Evolutionary conservation across 2,797 vertebrate genomes (phyloP), one percentile per base, ranked within the genome.

Genomic region (Oreonectes daqikongensis): DNA sequence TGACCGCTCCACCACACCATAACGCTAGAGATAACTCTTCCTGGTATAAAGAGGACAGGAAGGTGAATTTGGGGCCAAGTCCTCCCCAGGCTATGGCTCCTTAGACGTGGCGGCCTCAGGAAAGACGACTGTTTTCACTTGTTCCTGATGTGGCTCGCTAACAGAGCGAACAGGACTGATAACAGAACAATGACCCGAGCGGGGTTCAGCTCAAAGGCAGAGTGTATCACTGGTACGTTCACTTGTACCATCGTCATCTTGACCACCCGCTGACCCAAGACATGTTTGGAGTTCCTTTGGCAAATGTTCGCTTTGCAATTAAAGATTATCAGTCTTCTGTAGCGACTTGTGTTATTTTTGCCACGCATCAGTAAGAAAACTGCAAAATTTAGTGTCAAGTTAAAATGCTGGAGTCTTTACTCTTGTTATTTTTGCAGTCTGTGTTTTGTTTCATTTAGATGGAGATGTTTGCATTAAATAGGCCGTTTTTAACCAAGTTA

Each of bases 41-140:
- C 70, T 70, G 68, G 71, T 81, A 53, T 73, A 50, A 67, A 64
- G 85, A 90, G 90, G 86, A 90, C 90, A 92, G 91, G 91, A 93
- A 92, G 90, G 81, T 82, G 84, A 84, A 50, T 50, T 75, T 61
- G 63, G 72, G 77, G 84, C 81, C 65, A 65, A 69, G 76, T 76
- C 74, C 78, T 79, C 81, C 64, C 60, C 79, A 80, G 81, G 69
- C 77, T 79, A 59, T 75, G 77, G 72, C 79, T 80, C 64, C 55
- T 79, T 61, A 78, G 82, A 80, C 78, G 67, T 60, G 69, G 60
- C 12, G 78, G 79, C 80, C 82, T 83, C 85, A 85, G 85, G 82
- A 87, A n/a, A 76, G 44, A 73, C 64, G 79, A 76, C 82, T 82
- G 81, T 85, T 86, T 86, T 85, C 53, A 82, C 80, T 83, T 68